Evolutionary conservation across 2,888 invertebrate species (phyloP).

Genomic region (Zygaena filipendulae): DNA sequence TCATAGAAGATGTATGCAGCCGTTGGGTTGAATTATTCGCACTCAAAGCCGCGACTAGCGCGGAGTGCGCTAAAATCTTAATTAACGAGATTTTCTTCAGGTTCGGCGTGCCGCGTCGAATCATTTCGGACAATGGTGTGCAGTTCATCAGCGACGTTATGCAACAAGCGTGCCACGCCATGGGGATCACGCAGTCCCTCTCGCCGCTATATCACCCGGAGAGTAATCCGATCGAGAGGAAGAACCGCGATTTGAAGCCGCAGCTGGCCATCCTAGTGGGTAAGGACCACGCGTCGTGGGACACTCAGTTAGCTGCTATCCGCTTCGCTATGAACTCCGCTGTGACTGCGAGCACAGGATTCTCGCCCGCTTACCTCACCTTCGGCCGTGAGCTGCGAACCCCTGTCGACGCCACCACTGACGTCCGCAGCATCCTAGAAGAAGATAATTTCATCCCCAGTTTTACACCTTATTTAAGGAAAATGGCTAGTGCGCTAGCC

Average conservation of each 20-base stretch:
- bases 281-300: slow-evolving; percentile 9
- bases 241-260: slow-evolving; percentile 22
- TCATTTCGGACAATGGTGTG: slow-evolving; percentile 29
- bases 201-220: slow-evolving; percentile 16
- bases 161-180: slow-evolving; percentile 13
- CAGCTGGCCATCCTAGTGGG: slow-evolving; percentile 22
- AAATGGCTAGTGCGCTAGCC: too few relatives aligned
- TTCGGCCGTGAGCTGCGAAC: slow-evolving; percentile 14
- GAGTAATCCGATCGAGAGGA: slow-evolving; percentile 24
- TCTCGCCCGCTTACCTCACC: slow-evolving; percentile 9
- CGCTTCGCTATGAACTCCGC: slow-evolving; percentile 16
- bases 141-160: slow-evolving; percentile 16
- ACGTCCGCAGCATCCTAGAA: slow-evolving; percentile 4
- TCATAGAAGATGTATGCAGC: slow-evolving; percentile 17
- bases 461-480: slow-evolving; percentile 8
- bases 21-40: slow-evolving; percentile 24
- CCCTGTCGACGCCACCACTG: neutral
- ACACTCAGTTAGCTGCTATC: slow-evolving; percentile 3
- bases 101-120: slow-evolving; percentile 24
- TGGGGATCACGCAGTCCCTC: slow-evolving; percentile 12
- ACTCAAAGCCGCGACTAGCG: slow-evolving; percentile 16
- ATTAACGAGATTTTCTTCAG: slow-evolving; percentile 19
- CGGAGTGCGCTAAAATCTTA: slow-evolving; percentile 14
- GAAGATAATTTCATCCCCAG: slow-evolving; percentile 2
- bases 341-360: slow-evolving; percentile 5